These are phyloP conservation scores for Butastur rufipennis DNA, from an alignment of 2,113 vertebrate species.

Conservation along the genomic window DNA sequence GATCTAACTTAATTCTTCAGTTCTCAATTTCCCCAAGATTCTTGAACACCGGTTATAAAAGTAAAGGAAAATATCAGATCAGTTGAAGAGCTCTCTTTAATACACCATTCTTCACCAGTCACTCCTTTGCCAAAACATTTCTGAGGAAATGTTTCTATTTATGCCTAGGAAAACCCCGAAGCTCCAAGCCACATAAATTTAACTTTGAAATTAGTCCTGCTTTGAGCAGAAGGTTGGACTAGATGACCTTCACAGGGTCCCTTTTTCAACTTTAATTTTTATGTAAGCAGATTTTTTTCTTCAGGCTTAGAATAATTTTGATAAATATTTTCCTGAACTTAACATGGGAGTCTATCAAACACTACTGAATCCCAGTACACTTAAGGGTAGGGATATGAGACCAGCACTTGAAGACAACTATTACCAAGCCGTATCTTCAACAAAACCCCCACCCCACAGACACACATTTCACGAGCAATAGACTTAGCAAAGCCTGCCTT, in stretches of 20 bases:
- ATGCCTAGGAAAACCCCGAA: not conserved
- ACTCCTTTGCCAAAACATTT: not conserved
- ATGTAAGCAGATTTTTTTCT: not conserved
- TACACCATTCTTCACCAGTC: not conserved
- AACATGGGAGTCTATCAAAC: not conserved
- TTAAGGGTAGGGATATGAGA: not conserved
- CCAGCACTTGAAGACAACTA: not conserved
- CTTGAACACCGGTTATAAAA: not conserved
- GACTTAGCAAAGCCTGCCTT: not conserved
- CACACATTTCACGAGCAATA: not conserved
- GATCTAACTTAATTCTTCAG: not conserved
- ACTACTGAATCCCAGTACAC: not conserved
- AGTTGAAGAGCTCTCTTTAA: not conserved
- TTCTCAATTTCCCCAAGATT: not conserved
- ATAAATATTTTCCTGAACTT: not conserved
- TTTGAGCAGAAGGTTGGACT: not conserved
- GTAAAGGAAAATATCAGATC: not conserved
- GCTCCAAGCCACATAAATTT: not conserved
- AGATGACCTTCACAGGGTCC: not conserved
- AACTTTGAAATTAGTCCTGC: not conserved
- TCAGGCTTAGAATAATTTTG: not conserved
- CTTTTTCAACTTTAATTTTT: not conserved
- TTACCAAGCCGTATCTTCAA: not conserved
- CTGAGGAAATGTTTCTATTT: not conserved
- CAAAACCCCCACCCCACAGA: not conserved